Evolutionary conservation across 2,797 vertebrate genomes (phyloP), one percentile per base, ranked within the genome.

Genomic region (Crypturellus tataupa): DNA sequence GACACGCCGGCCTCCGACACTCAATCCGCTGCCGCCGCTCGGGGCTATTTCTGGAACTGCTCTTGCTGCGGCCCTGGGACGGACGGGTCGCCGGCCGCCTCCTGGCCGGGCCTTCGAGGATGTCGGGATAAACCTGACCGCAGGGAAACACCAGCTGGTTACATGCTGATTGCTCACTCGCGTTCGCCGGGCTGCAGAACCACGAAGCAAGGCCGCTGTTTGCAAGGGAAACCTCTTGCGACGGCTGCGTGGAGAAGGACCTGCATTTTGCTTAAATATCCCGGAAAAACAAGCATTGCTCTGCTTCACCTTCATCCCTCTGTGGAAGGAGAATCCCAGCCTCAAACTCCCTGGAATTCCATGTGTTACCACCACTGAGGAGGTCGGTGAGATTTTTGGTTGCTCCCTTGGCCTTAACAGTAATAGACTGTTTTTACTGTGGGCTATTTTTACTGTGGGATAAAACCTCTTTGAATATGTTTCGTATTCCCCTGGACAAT

Each of bases 41-140:
- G 65, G 18, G 58, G 87, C 93, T 96, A 96, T 96, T 97, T 96
- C 83, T 92, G 96, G 96, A 85, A 93, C 64, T 4, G 42, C 2
- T 83, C 75, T 80, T 29, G n/a, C 9, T 25, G 27, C 65, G 68
- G 3, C 16, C 49, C 1, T 29, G 87, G 76, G 44, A 68, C 1
- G 46, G 65, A 16, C 81, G 95, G 82, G 87, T 51, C 91, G 77
- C 80, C 87, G 53, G 90, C 87, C 75, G 6, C 81, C 93, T 91
- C 95, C 95, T 91, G 47, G 47, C 4, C 77, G 35, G 35, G n/a
- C n/a, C 80, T 63, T 23, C 51, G 35, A 9, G 89, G 91, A 85
- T 81, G 76, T 31, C 40, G 53, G 8, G 39, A 56, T 23, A 80
- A 47, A 47, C n/a, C 59, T 51, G 93, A 77, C 56, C 44, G 27